Conservation (phyloP, 2,797 vertebrate species). For the Eulemur rubriventer region DNA sequence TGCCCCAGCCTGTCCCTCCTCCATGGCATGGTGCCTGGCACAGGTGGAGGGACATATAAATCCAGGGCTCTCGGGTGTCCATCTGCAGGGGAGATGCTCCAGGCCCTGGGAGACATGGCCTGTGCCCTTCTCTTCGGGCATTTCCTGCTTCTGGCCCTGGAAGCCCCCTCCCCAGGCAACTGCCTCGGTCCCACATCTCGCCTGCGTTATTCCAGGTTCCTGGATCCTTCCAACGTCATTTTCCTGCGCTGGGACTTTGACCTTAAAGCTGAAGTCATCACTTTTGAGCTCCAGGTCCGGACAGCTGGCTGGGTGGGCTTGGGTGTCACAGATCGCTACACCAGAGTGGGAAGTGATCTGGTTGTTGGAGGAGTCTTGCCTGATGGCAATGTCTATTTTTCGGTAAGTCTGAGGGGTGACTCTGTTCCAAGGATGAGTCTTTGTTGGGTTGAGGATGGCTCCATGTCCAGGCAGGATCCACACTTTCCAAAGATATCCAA, state of each 20-base stretch:
- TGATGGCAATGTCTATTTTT: slow-evolving; percentile 85
- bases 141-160: slow-evolving; percentile 65
- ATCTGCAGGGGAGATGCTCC: not conserved
- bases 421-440: not conserved
- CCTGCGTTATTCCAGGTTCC: slow-evolving; percentile 84
- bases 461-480: not conserved
- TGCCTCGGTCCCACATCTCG: not conserved
- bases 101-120: slow-evolving; percentile 34
- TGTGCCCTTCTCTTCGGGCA: slow-evolving; percentile 23
- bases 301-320: slow-evolving; percentile 88
- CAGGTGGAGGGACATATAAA: slow-evolving; percentile 58
- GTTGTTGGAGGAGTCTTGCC: slow-evolving; percentile 86
- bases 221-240: slow-evolving; percentile 81
- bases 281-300: slow-evolving; percentile 85
- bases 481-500: not conserved
- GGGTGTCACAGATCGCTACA: slow-evolving; percentile 85
- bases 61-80: rapidly evolving
- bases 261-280: slow-evolving; percentile 79
- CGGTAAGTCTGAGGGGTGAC: slow-evolving; percentile 80
- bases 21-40: slow-evolving; percentile 59
- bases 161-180: slow-evolving; percentile 54
- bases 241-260: slow-evolving; percentile 87
- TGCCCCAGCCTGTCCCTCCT: slow-evolving; percentile 44
- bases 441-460: not conserved
- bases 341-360: slow-evolving; percentile 85